Conservation (phyloP, 2,113 vertebrate genomes). For the Zapus hudsonius region DNA sequence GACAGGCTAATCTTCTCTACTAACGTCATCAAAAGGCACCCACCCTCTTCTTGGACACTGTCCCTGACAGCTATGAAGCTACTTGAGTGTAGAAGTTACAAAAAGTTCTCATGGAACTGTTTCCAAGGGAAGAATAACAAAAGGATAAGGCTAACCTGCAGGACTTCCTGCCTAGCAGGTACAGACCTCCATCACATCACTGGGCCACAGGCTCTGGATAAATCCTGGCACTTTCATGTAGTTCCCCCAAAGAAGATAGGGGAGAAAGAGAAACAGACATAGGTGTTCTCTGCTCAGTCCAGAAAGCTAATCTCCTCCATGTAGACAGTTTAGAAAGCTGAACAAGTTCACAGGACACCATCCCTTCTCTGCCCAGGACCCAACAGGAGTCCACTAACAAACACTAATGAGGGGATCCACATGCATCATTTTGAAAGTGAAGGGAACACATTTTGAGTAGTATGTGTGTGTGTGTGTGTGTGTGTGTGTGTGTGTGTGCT, state of each 20-base stretch:
- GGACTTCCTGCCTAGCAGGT: too few species aligned
- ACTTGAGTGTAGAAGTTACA: neutral
- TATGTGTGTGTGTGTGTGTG: too few species aligned
- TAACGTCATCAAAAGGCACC: neutral
- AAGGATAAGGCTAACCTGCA: neutral
- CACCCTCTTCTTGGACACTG: neutral
- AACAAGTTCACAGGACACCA: neutral
- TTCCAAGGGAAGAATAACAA: neutral
- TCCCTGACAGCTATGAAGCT: neutral
- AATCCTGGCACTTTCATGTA: neutral
- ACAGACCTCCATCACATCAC: rapidly evolving
- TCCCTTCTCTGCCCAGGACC: neutral
- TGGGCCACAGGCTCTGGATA: neutral
- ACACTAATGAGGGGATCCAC: neutral
- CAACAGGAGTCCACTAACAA: neutral
- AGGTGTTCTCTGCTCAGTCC: neutral
- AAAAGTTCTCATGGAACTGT: neutral
- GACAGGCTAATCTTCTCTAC: neutral
- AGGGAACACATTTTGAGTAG: neutral
- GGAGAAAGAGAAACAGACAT: too few species aligned
- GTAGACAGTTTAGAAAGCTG: neutral
- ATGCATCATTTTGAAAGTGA: neutral
- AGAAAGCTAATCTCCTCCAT: neutral
- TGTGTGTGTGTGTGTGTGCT: too few species aligned
- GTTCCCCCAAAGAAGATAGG: neutral